These are phyloP conservation scores for Drosophila watanabei DNA, from an alignment of 1,140 invertebrate genomes.

Conservation along the genomic window DNA sequence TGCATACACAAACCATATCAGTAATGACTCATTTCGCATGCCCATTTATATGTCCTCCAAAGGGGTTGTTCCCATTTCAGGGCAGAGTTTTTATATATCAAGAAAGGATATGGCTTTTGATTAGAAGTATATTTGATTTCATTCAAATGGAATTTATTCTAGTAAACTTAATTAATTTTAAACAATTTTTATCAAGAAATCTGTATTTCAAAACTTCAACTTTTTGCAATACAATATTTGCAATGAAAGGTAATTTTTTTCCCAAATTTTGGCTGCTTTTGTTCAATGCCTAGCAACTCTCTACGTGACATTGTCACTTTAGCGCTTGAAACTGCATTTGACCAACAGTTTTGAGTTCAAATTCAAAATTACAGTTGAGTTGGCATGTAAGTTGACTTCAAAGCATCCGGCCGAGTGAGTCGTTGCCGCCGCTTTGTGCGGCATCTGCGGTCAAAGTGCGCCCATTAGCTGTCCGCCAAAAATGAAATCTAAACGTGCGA, in stretches of 20 bases:
- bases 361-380: conserved; percentile 66
- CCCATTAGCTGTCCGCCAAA: conserved; percentile 74
- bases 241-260: no score
- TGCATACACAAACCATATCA: conserved; percentile 59
- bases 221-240: background rate
- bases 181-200: no score
- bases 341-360: conserved; percentile 69
- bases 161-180: background rate
- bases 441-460: conserved; percentile 67
- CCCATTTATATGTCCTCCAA: conserved; percentile 45
- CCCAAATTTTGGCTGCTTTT: background rate
- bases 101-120: background rate
- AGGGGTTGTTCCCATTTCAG: background rate
- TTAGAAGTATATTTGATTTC: background rate
- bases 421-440: conserved; percentile 34
- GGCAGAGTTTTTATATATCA: background rate
- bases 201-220: no score
- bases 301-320: conserved; percentile 63
- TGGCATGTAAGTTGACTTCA: conserved; percentile 28
- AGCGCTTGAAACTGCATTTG: conserved; percentile 50
- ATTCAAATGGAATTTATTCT: no score
- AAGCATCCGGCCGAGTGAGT: conserved; percentile 1
- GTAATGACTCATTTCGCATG: conserved; percentile 82
- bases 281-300: conserved; percentile 10
- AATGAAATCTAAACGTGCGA: conserved; percentile 79